Evolutionary conservation across 2,888 invertebrate genomes (phyloP), one percentile per base, ranked within the genome.

Genomic region (Cynaeus angustus): DNA sequence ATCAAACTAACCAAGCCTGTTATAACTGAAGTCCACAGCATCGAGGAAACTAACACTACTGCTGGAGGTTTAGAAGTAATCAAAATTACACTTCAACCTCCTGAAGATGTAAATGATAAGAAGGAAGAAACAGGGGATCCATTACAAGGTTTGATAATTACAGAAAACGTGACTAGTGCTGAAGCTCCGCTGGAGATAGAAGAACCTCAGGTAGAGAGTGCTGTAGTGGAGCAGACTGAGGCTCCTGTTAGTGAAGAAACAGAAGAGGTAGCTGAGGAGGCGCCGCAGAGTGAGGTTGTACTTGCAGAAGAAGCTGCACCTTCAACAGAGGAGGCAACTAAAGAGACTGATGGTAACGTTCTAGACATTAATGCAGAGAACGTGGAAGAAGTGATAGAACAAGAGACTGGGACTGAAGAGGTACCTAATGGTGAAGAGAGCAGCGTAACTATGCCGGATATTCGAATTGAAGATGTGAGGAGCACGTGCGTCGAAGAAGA

Each of bases 61-160:
- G 7, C 55, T 5, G 70, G 66, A 28, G 70, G 70, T 5, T 41
- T 70, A 45, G 70, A 70, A 30, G 70, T 70, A 10, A 70, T 70
- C 12, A 66, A 66, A 37, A 61, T 70, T 13, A 62, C 66, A 10
- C n/a, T 62, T 7, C 55, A 10, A 8, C 52, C 41, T 9, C 26
- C 41, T 33, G 48, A 50, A 9, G 59, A 64, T 7, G 4, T 8
- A 10, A 33, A 48, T 7, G 28, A 4, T 16, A 28, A 13, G 30
- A 48, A 48, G 26, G 30, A 33, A 9, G 33, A 55, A 30, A 13
- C 5, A 3, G n/a, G n/a, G 9, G 64, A 52, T 9, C 30, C 41
- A 1, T 13, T 46, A 9, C 38, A 16, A 21, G 45, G 6, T 5
- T 21, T 21, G 16, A 41, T 33, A 10, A 53, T 52, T 12, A 12